A percentile compares a stretch with the other conserved stretches of the same genome.
Evolutionary conservation across 2,113 vertebrate genomes (phyloP).

Genomic region (Mesoclemmys tuberculata): DNA sequence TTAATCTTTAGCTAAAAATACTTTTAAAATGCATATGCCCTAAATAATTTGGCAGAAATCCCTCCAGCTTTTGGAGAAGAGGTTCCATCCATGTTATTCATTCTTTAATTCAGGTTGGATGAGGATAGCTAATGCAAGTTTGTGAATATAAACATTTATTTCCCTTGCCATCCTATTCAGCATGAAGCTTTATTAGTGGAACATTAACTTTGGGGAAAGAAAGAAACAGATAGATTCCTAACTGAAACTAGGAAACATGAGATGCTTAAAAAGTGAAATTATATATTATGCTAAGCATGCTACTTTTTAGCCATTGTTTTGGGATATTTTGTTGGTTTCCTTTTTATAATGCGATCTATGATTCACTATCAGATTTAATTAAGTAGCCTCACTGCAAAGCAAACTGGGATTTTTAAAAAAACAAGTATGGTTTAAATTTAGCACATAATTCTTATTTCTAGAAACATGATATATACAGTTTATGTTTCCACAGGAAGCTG

Average conservation of each 20-base stretch:
- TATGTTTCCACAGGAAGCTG: neutral
- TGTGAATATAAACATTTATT: constrained; percentile 22
- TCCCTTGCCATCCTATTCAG: neutral
- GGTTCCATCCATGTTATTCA: constrained; percentile 6
- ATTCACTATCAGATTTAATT: neutral
- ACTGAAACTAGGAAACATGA: constrained; percentile 20
- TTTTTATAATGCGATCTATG: neutral
- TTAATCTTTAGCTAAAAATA: constrained; percentile 40
- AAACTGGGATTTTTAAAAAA: neutral
- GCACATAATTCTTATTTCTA: neutral
- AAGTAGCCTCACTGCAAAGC: neutral
- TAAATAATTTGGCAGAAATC: constrained; percentile 4
- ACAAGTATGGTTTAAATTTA: neutral
- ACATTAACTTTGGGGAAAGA: constrained; percentile 3
- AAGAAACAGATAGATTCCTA: neutral
- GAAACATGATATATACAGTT: neutral
- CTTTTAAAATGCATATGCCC: neutral
- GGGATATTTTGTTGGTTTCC: neutral
- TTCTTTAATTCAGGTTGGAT: constrained; percentile 1
- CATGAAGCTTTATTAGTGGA: constrained; percentile 24
- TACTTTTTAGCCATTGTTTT: neutral
- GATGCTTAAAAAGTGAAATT: neutral
- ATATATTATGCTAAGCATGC: neutral
- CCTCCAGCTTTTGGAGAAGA: constrained; percentile 8
- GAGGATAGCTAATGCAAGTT: constrained; percentile 29